These are phyloP conservation scores for Colostygia pectinataria DNA, from an alignment of 2,888 invertebrate species.

Conservation along the genomic window DNA sequence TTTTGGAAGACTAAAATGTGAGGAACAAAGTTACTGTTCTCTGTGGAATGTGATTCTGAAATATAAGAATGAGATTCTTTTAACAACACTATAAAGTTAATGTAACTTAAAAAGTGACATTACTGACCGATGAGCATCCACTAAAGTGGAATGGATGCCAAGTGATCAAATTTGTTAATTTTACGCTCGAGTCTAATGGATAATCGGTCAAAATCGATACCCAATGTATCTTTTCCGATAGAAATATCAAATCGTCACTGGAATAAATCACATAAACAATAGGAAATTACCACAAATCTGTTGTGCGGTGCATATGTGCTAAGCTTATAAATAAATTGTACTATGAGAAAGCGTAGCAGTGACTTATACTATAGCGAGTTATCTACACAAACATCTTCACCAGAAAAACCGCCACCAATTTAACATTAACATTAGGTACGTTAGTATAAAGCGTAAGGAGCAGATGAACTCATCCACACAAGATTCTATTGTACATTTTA, in stretches of 20 bases:
- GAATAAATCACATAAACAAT: slow-evolving; percentile 39
- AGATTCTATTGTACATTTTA: background rate
- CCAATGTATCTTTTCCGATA: no score
- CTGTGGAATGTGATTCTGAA: slow-evolving; percentile 31
- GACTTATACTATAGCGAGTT: slow-evolving; percentile 45
- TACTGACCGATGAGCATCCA: no score
- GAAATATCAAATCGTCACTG: slow-evolving; percentile 10
- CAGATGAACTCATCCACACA: background rate
- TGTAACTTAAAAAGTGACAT: no score
- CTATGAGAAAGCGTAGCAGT: slow-evolving; percentile 61
- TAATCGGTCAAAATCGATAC: no score
- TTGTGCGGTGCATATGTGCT: slow-evolving; percentile 48
- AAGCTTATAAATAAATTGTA: slow-evolving; percentile 62
- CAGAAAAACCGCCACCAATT: slow-evolving; percentile 22
- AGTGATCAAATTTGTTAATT: no score
- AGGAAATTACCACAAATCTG: slow-evolving; percentile 43
- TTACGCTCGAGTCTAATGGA: no score
- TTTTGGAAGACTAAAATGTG: slow-evolving; percentile 37
- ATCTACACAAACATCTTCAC: slow-evolving; percentile 36
- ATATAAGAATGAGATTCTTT: slow-evolving; percentile 34
- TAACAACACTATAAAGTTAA: background rate
- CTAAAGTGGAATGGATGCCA: slow-evolving; percentile 5
- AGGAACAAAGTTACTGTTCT: slow-evolving; percentile 3
- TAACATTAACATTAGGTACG: background rate
- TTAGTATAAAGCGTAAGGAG: no score